Conservation (phyloP, 2,888 invertebrate species). For the Andrena praecox region DNA sequence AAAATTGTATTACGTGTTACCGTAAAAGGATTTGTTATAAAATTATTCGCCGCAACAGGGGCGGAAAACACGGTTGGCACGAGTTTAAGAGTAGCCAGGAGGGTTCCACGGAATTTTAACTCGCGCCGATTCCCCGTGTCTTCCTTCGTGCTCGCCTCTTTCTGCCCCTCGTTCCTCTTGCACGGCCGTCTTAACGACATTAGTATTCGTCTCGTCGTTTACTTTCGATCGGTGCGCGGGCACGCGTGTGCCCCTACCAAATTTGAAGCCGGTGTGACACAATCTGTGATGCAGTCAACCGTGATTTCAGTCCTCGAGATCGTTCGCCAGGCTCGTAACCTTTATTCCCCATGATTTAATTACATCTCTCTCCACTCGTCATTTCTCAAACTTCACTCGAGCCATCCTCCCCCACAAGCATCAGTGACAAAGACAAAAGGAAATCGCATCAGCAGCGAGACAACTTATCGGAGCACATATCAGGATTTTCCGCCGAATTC, state of each 20-base stretch:
- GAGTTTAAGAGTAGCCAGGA: conserved; percentile 32
- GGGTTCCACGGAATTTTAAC: conserved; percentile 66
- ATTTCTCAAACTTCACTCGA: too few species aligned
- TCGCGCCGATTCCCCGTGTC: conserved; percentile 33
- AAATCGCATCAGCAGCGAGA: too few species aligned
- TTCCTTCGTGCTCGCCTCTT: conserved; percentile 23
- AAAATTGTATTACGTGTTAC: conserved; percentile 24
- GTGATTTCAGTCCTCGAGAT: conserved; percentile 63
- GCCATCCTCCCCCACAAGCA: too few species aligned
- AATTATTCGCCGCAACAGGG: conserved; percentile 30
- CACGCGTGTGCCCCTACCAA: conserved; percentile 72
- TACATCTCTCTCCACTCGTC: background rate
- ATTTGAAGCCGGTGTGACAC: conserved; percentile 74
- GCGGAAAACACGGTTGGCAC: conserved; percentile 49
- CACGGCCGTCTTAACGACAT: conserved; percentile 66
- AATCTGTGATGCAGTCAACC: conserved; percentile 70
- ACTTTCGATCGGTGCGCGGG: conserved; percentile 79
- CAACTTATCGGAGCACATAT: too few species aligned
- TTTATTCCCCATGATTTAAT: background rate
- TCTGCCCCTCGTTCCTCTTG: conserved; percentile 37
- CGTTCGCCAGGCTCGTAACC: conserved; percentile 38
- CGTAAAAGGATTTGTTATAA: conserved; percentile 27
- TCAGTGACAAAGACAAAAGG: too few species aligned
- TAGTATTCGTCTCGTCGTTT: conserved; percentile 71
- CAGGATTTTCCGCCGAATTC: too few species aligned